Evolutionary conservation across 2,888 invertebrate species (phyloP), one percentile per base, ranked within the genome.

Genomic region (Nymphalis c-album): DNA sequence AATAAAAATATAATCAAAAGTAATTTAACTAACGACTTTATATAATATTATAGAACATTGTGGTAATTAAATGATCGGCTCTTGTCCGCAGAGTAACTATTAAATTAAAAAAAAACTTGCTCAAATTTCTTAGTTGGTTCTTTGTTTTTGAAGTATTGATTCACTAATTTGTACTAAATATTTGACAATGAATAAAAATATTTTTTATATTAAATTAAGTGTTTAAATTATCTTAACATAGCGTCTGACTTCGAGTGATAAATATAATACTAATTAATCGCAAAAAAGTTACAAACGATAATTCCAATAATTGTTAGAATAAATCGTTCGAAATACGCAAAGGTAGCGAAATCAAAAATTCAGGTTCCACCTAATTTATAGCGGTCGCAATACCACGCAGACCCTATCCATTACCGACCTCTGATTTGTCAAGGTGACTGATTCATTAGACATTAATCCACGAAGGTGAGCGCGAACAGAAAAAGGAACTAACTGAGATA

Each of bases 361-460:
- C 20, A 40, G 65, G 55, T 18, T 60, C 40, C 35, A 55, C 60
- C 60, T 65, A 65, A 65, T 65, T 65, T 65, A 65, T 65, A 55
- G 55, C 55, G 60, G 47, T 55, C 60, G 65, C 65, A 60, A 53
- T 60, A 65, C 60, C 53, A 47, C 51, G 65, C 47, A 51, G 60
- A 60, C 60, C 65, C 47, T 46, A 60, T 55, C 60, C 65, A 65
- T 65, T 60, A 60, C 65, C 60, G 65, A 55, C 46, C 60, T 60
- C 60, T 60, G 65, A 65, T 65, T 65, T 65, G 65, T 65, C 65
- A 65, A 60, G 60, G 57, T 57, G 69, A 65, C 60, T 65, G 65
- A 69, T 69, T 69, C 65, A 69, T 66, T 69, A 69, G 55, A 62
- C 65, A 65, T 69, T 69, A 63, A 69, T 69, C 65, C 62, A 59